These are phyloP conservation scores for Drosophila ohnishii DNA, from an alignment of 1,140 invertebrate species.

Conservation along the genomic window DNA sequence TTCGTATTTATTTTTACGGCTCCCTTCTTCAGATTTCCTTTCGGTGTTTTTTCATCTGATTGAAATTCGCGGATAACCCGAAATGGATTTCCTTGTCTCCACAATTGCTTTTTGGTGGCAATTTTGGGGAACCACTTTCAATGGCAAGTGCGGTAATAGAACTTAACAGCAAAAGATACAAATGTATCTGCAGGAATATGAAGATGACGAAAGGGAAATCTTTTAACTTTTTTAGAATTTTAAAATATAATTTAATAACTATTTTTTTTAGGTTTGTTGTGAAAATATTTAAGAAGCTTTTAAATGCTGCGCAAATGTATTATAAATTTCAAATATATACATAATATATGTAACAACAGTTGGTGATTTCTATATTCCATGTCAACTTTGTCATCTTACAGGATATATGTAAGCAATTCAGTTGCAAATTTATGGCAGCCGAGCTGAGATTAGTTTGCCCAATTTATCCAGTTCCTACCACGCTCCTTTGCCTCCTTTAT, in stretches of 20 bases:
- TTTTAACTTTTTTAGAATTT: background rate
- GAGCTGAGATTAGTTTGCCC: conserved; percentile 47
- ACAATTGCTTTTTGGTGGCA: conserved; percentile 83
- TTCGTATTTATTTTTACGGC: conserved; percentile 74
- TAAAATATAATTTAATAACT: too few relatives aligned
- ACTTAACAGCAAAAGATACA: conserved; percentile 15
- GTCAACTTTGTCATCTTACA: background rate
- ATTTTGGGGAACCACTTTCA: conserved; percentile 73
- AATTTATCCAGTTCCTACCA: conserved; percentile 18
- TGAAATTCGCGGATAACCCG: conserved; percentile 83
- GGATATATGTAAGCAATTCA: conserved; percentile 36
- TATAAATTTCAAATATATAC: too few relatives aligned
- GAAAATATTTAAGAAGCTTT: too few relatives aligned
- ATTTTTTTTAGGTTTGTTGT: too few relatives aligned
- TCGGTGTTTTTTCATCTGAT: conserved; percentile 33
- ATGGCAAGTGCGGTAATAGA: conserved; percentile 2
- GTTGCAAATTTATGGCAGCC: conserved; percentile 60
- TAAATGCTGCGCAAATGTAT: too few relatives aligned
- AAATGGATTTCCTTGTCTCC: conserved; percentile 79
- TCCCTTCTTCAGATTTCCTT: background rate
- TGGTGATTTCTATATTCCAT: background rate
- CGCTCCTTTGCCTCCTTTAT: conserved; percentile 7
- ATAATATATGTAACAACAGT: background rate
- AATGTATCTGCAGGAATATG: background rate
- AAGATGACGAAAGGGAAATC: background rate